Percentiles rank a stretch among this genome's conserved stretches.
These are phyloP conservation scores for Apis florea DNA, from an alignment of 1,140 invertebrate species.

Conservation along the genomic window DNA sequence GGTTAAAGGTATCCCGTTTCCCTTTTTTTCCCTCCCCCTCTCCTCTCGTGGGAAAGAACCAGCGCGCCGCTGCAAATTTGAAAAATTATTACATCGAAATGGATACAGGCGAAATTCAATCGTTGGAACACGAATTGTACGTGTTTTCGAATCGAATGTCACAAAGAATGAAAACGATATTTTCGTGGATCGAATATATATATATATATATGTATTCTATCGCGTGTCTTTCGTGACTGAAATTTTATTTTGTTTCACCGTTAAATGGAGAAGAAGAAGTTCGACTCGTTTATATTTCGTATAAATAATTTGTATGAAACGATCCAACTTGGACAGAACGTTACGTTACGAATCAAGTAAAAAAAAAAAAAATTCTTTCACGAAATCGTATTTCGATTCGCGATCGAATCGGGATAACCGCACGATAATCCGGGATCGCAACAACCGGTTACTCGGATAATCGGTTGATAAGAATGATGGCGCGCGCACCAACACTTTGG, in stretches of 20 bases:
- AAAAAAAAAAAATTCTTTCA: no score
- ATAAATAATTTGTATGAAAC: no score
- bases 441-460: background rate
- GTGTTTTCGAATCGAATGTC: slow-evolving; percentile 17
- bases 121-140: background rate
- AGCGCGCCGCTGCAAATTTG: slow-evolving; percentile 35
- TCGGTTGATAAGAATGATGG: slow-evolving; percentile 31
- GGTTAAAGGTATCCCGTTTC: slow-evolving; percentile 29
- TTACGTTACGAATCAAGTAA: no score
- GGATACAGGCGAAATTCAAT: background rate
- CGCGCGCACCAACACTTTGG: background rate
- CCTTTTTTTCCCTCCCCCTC: slow-evolving; percentile 8
- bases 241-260: background rate
- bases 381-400: background rate
- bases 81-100: slow-evolving; percentile 31
- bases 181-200: background rate
- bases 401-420: background rate
- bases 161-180: slow-evolving; percentile 32
- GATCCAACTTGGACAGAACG: no score
- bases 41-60: background rate
- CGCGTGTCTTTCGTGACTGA: no score
- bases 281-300: no score
- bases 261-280: background rate
- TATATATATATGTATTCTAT: no score
- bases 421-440: background rate